phyloP scores from a whole-genome alignment of 2,113 vertebrate species.

The Anthoscopus minutus region DNA sequence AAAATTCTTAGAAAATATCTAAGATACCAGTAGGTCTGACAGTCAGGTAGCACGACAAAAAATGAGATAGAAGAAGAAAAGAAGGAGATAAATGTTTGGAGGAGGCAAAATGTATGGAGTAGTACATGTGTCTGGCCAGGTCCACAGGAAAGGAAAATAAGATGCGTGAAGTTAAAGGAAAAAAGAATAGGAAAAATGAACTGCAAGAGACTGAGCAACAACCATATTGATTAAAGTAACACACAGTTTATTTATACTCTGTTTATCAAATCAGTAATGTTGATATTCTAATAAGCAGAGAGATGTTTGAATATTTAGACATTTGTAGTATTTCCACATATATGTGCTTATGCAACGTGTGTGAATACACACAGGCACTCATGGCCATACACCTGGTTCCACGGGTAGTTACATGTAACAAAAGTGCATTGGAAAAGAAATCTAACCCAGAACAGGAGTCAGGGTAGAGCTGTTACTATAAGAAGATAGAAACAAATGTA shows the following conservation, averaged over 20 bases:
- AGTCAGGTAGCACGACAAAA: background rate
- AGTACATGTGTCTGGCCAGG: background rate
- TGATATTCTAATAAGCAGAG: background rate
- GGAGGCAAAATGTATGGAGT: background rate
- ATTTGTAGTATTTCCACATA: background rate
- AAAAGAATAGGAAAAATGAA: background rate
- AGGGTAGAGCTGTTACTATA: background rate
- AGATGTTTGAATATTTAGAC: background rate
- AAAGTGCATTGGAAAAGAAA: background rate
- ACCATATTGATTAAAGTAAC: background rate
- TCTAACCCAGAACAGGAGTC: background rate
- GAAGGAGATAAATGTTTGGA: background rate
- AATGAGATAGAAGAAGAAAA: background rate
- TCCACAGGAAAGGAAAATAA: background rate
- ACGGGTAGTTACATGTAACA: background rate
- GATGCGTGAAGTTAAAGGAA: background rate
- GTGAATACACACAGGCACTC: background rate
- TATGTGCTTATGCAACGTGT: fast-evolving
- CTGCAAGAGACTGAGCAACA: background rate
- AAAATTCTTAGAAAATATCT: too few species aligned
- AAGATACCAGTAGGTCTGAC: too few species aligned
- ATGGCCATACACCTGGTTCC: background rate
- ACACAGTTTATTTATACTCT: background rate
- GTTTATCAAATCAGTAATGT: background rate
- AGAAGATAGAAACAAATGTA: background rate